phyloP scores from a whole-genome alignment of 2,113 vertebrate genomes.

The Megaceryle maxima region DNA sequence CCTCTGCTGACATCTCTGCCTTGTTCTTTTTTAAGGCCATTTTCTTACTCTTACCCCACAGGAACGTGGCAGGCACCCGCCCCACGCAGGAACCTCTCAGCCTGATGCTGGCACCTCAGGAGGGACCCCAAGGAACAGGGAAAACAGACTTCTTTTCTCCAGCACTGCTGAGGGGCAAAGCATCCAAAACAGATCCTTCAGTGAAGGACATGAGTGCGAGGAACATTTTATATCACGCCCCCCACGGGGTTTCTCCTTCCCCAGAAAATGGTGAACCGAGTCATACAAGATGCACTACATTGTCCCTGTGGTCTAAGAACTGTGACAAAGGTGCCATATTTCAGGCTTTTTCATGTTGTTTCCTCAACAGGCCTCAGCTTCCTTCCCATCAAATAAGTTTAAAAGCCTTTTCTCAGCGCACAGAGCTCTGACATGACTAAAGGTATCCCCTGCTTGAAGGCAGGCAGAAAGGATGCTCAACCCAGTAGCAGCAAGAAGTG shows the following conservation, averaged over 20 bases:
- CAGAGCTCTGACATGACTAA: neutral
- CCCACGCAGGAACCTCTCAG: neutral
- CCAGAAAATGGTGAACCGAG: neutral
- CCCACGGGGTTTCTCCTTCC: neutral
- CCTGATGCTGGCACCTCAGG: neutral
- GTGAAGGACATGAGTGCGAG: rapidly evolving
- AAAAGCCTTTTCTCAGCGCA: neutral
- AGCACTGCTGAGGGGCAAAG: neutral
- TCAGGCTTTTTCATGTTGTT: neutral
- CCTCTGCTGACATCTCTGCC: neutral
- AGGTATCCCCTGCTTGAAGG: too few species aligned
- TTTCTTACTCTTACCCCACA: neutral
- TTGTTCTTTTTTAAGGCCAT: neutral
- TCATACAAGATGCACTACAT: rapidly evolving
- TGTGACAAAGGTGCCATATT: neutral
- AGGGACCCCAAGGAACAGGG: neutral
- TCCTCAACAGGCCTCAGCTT: neutral
- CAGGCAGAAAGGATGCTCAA: neutral
- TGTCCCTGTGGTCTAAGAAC: neutral
- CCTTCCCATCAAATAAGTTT: neutral
- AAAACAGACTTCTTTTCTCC: neutral
- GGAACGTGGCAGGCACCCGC: rapidly evolving
- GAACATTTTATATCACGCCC: neutral
- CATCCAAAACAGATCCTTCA: neutral
- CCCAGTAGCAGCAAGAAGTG: neutral